Conservation (phyloP, 2,797 vertebrate genomes). For the Hemitrygon akajei region DNA sequence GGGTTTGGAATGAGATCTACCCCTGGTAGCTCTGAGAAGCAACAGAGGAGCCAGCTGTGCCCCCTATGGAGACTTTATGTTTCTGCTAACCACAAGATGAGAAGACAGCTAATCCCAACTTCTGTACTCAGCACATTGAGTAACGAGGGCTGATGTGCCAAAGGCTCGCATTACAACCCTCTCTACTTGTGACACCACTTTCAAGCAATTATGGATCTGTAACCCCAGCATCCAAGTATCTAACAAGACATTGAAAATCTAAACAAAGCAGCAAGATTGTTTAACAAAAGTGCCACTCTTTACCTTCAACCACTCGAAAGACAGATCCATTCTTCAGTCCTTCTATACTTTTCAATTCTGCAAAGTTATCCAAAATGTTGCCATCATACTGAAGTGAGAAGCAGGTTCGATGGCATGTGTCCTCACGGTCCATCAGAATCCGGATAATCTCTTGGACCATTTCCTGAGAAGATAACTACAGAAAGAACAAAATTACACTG, state of each 20-base stretch:
- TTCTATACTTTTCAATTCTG: slow-evolving; percentile 41
- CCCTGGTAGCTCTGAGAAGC: no score
- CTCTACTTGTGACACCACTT: no score
- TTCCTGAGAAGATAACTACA: background rate
- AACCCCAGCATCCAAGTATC: background rate
- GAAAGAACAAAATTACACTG: background rate
- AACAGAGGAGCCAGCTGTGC: no score
- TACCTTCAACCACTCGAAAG: slow-evolving; percentile 44
- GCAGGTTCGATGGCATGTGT: slow-evolving; percentile 44
- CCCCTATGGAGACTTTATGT: no score
- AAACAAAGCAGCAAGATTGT: background rate
- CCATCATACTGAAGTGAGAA: slow-evolving; percentile 45
- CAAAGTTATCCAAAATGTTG: slow-evolving; percentile 42
- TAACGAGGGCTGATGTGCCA: no score
- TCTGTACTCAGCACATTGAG: no score
- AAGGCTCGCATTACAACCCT: no score
- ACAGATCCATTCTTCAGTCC: slow-evolving; percentile 41
- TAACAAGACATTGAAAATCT: background rate
- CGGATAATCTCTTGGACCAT: slow-evolving; percentile 38
- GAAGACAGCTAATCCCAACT: no score
- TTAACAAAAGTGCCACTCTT: background rate
- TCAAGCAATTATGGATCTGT: no score
- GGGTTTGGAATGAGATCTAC: no score
- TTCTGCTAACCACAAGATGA: no score
- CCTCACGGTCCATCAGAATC: slow-evolving; percentile 45